phyloP scores from a whole-genome alignment of 2,113 vertebrate genomes.

The Pollachius pollachius region DNA sequence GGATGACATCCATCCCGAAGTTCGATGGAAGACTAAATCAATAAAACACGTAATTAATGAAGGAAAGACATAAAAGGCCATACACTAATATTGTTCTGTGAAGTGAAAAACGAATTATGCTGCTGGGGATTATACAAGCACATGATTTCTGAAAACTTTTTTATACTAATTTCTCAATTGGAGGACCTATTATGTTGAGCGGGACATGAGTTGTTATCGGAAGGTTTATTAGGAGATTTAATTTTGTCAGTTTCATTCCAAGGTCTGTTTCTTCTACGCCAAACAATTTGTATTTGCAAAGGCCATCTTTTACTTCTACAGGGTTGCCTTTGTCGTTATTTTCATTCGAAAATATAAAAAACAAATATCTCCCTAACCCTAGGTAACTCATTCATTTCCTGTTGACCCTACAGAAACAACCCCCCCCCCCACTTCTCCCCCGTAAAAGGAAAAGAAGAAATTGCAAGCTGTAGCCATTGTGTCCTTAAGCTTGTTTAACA shows the following conservation, averaged over 20 bases:
- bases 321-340: slow-evolving; percentile 12
- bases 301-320: slow-evolving; percentile 27
- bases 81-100: slow-evolving; percentile 74
- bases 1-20: slow-evolving; percentile 86
- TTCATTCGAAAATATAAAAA: not conserved
- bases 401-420: not conserved
- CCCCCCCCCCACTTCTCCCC: not conserved
- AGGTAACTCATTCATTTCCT: not conserved
- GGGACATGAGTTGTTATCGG: slow-evolving; percentile 37
- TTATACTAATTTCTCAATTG: slow-evolving; percentile 67
- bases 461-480: slow-evolving; percentile 72
- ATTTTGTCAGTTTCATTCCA: slow-evolving; percentile 34
- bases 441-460: slow-evolving; percentile 11
- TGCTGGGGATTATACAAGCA: slow-evolving; percentile 77
- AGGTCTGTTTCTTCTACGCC: slow-evolving; percentile 34
- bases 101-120: slow-evolving; percentile 57
- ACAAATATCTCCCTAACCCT: too few relatives aligned
- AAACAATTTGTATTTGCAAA: slow-evolving; percentile 47
- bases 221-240: slow-evolving; percentile 46
- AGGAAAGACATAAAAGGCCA: slow-evolving; percentile 61
- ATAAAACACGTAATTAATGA: slow-evolving; percentile 28
- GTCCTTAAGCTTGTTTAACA: slow-evolving; percentile 70
- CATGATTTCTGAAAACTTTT: slow-evolving; percentile 74
- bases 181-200: slow-evolving; percentile 58
- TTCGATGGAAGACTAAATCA: slow-evolving; percentile 58